Conservation (phyloP, 35 echinoderm and acorn worm species). For the Stichopus chloronotus region DNA sequence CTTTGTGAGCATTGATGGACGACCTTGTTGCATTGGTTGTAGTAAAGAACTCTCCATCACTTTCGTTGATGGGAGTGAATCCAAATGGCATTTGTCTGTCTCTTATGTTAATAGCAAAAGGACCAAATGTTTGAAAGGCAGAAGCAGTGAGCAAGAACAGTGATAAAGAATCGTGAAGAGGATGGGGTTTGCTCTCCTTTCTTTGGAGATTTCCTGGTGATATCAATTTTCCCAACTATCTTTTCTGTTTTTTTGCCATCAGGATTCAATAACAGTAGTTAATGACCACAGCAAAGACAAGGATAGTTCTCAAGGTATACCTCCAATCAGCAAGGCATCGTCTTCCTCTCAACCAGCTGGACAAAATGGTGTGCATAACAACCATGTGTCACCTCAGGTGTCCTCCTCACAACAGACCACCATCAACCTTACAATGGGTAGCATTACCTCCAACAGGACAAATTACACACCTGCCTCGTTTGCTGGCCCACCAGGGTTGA, state of each 20-base stretch:
- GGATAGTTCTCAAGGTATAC: conserved; percentile 46
- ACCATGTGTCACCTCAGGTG: conserved; percentile 25
- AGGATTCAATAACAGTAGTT: conserved; percentile 46
- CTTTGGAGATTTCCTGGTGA: no score
- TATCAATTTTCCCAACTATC: no score
- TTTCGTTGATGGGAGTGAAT: no score
- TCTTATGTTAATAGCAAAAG: no score
- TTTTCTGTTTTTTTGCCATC: neutral
- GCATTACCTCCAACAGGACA: conserved; percentile 70
- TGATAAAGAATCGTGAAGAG: no score
- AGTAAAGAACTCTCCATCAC: no score
- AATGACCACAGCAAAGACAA: conserved; percentile 35
- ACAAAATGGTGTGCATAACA: conserved; percentile 72
- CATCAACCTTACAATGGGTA: conserved; percentile 90
- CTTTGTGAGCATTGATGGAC: no score
- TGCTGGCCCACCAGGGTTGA: conserved; percentile 76
- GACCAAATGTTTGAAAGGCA: no score
- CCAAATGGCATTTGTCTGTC: no score
- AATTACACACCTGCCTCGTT: conserved; percentile 68
- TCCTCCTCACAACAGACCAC: conserved; percentile 58
- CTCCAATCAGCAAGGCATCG: conserved; percentile 59
- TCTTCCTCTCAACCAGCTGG: conserved; percentile 57
- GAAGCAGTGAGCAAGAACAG: no score
- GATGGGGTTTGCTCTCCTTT: no score
- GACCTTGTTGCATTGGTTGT: no score